phyloP scores from a whole-genome alignment of 2,888 invertebrate species.

The Xestia sexstrigata region DNA sequence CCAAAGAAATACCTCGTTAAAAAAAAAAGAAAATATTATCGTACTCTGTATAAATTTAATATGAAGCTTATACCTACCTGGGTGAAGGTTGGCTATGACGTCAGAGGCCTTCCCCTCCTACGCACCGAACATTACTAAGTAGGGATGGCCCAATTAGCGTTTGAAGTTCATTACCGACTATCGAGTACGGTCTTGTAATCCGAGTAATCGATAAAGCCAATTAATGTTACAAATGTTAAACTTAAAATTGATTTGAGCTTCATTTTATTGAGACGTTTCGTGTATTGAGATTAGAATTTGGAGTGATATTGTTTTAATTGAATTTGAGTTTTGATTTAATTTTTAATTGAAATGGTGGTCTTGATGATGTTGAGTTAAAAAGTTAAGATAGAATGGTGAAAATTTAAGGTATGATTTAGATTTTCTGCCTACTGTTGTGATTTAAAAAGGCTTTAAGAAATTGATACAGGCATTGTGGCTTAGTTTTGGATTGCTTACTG shows the following conservation, averaged over 20 bases:
- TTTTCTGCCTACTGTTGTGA: background rate
- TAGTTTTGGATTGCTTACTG: background rate
- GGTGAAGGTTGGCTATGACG: conserved; percentile 73
- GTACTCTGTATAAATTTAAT: conserved; percentile 69
- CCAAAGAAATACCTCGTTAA: conserved; percentile 55
- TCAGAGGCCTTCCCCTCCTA: conserved; percentile 64
- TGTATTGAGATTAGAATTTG: conserved; percentile 37
- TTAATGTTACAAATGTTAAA: conserved; percentile 56
- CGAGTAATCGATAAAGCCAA: conserved; percentile 59
- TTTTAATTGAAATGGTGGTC: background rate
- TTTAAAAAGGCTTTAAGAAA: background rate
- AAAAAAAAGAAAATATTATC: conserved; percentile 64
- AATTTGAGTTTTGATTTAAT: conserved; percentile 9
- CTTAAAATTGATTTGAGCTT: conserved; percentile 48
- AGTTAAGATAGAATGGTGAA: background rate
- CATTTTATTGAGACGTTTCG: conserved; percentile 29
- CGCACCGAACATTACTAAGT: conserved; percentile 60
- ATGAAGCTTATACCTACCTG: conserved; percentile 65
- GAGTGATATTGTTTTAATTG: conserved; percentile 19
- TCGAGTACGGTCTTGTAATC: conserved; percentile 55
- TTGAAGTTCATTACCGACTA: conserved; percentile 64
- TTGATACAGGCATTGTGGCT: background rate
- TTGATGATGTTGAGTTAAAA: background rate
- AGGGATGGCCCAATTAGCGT: conserved; percentile 65
- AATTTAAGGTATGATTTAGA: background rate